Base-by-base conservation (phyloP, 2,113 vertebrate species). In the Pavo muticus region DNA sequence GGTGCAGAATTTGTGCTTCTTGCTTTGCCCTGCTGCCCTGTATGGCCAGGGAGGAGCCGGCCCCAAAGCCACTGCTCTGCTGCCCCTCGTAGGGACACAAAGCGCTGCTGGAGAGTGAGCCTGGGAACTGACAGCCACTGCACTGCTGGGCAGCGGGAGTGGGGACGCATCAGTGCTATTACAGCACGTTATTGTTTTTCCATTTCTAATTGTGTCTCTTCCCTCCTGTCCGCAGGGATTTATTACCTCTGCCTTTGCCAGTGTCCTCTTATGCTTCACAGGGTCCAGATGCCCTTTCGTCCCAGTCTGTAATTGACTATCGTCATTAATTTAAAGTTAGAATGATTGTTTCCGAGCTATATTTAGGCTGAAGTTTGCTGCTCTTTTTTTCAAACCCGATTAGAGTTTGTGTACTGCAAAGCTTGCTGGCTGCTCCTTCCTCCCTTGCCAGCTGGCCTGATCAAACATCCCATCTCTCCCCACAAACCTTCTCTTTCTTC, bases 241-340 rank as follows among this genome's bases (percentile, higher is more conserved):
- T 93, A 96, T 96, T 96, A 93, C 83, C 8, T 24, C 86, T 94
- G 80, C 77, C 47, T 95, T 81, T 93, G 95, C 94, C 94, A 96
- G 80, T 75, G 91, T 92, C 95, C 24, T 94, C 84, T 93, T 92
- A 91, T 32, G 94, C 95, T 96, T 84, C 95, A 92, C 57, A 48
- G 94, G 73, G 94, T 94, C 88, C 95, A 96, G 92, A 94, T 96
- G 96, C 96, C 95, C 96, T 96, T 96, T 96, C 90, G 96, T 96
- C 94, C 92, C 80, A 78, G 80, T 81, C 87, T 95, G 10, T 94
- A 95, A 96, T 92, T 92, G 94, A 92, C 91, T 70, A 78, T 92
- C 4, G 8, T 87, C 88, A 78, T 95, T 95, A 96, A 96, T 93
- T 93, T 95, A 75, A 93, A 96, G 61, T 94, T 69, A 92, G 88